These are phyloP conservation scores for Ruditapes philippinarum DNA, from an alignment of 1,140 invertebrate species.

Conservation along the genomic window DNA sequence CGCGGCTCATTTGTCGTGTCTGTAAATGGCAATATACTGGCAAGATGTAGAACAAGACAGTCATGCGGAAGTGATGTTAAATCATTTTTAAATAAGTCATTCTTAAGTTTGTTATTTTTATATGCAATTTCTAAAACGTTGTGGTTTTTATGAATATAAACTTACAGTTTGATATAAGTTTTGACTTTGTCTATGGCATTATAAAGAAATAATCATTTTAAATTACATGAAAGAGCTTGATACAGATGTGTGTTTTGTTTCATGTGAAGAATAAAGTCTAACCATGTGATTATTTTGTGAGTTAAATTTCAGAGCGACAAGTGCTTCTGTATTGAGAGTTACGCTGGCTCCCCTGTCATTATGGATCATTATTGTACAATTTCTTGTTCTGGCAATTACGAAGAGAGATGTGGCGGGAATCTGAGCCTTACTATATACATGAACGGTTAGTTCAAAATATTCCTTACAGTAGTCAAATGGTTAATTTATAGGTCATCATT, in stretches of 20 bases:
- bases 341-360: not conserved
- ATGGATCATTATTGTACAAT: not conserved
- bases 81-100: no score
- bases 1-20: no score
- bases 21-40: no score
- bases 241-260: not conserved
- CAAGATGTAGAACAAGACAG: no score
- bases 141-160: no score
- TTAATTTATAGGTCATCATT: not conserved
- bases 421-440: not conserved
- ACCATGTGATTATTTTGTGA: no score
- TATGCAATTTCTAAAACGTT: no score
- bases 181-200: no score
- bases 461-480: no score
- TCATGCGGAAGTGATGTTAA: no score
- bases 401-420: not conserved
- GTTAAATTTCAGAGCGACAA: not conserved
- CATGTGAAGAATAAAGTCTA: not conserved
- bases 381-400: not conserved
- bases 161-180: no score
- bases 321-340: slow-evolving; percentile 6
- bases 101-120: no score
- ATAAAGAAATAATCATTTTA: not conserved
- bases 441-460: not conserved
- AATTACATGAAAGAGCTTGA: not conserved